phyloP scores from a whole-genome alignment of 2,797 vertebrate species.

The Mus spretus region DNA sequence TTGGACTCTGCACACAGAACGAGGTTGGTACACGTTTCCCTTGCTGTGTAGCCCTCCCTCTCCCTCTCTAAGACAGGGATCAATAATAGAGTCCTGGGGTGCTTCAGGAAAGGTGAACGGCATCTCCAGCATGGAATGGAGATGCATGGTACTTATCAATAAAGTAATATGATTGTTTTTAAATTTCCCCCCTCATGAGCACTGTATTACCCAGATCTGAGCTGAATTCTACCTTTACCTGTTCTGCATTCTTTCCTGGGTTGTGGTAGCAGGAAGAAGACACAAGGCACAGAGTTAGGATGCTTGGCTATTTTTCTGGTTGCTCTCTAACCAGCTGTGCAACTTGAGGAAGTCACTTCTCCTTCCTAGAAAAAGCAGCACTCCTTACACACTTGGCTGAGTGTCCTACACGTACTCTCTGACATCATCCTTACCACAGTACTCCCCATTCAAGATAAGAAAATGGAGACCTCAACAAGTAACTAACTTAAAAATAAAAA shows the following conservation, averaged over 20 bases:
- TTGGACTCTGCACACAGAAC: not conserved
- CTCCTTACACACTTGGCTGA: not conserved
- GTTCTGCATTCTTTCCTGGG: not conserved
- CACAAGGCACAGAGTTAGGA: not conserved
- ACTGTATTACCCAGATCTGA: not conserved
- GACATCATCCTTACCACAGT: not conserved
- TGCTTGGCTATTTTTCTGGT: not conserved
- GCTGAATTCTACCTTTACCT: not conserved
- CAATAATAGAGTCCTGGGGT: not conserved
- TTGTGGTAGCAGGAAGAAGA: not conserved
- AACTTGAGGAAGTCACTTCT: constrained; percentile 38
- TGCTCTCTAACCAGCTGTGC: not conserved
- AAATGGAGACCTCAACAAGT: constrained; percentile 38
- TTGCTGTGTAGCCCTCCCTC: not conserved
- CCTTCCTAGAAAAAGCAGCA: not conserved
- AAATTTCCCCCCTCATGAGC: not conserved
- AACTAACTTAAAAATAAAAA: constrained; percentile 13
- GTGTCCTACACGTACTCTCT: not conserved
- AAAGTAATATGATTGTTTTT: not conserved
- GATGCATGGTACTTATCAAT: not conserved
- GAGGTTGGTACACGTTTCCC: not conserved
- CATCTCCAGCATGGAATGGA: not conserved
- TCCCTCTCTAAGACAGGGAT: not conserved
- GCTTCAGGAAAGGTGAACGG: not conserved
- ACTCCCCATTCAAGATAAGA: not conserved